A percentile compares a stretch with the other conserved stretches of the same genome.
phyloP scores from a whole-genome alignment of 2,113 vertebrate genomes.

The Notarius lentiginosus region DNA sequence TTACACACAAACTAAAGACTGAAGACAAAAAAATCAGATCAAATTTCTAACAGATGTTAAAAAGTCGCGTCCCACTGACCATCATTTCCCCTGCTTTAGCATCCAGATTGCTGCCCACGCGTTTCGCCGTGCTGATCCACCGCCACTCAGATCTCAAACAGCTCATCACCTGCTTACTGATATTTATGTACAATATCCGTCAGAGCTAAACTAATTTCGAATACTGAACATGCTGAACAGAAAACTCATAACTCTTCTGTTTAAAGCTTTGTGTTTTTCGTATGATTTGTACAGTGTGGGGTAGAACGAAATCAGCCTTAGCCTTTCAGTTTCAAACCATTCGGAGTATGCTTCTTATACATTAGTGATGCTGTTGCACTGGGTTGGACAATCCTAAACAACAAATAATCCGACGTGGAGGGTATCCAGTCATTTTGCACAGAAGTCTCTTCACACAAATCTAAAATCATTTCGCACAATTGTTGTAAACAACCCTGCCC shows the following conservation, averaged over 20 bases:
- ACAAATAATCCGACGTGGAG: neutral
- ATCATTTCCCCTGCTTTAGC: neutral
- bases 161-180: too few relatives aligned
- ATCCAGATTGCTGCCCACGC: slow-evolving; percentile 19
- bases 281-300: neutral
- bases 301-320: neutral
- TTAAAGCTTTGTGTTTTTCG: neutral
- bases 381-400: neutral
- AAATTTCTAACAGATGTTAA: neutral
- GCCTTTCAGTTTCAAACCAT: too few relatives aligned
- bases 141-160: neutral
- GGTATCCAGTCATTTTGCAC: too few relatives aligned
- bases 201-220: neutral
- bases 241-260: neutral
- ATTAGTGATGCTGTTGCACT: neutral
- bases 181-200: too few relatives aligned
- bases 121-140: slow-evolving; percentile 35
- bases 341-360: too few relatives aligned
- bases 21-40: neutral
- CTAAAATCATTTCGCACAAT: too few relatives aligned
- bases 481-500: too few relatives aligned
- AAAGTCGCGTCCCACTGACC: neutral
- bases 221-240: neutral
- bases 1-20: too few relatives aligned
- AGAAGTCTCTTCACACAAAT: too few relatives aligned